A percentile compares a stretch with the other conserved stretches of the same genome.
phyloP scores from a whole-genome alignment of 2,888 invertebrate species.

The Pachydiplax longipennis region DNA sequence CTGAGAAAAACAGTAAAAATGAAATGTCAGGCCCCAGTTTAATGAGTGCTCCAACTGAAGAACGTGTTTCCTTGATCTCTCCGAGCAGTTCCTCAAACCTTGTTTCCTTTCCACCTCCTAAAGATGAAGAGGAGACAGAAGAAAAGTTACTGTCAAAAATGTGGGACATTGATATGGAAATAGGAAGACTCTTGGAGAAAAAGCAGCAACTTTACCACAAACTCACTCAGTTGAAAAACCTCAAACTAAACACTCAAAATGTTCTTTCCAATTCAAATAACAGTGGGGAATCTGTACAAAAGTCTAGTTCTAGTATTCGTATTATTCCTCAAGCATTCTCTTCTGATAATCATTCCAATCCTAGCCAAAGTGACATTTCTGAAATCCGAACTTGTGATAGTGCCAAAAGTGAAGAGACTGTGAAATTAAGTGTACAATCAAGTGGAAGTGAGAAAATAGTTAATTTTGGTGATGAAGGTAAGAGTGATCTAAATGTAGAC shows the following conservation, averaged over 20 bases:
- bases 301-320: neutral
- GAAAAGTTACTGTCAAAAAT: conserved; percentile 61
- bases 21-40: too few relatives aligned
- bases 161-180: conserved; percentile 68
- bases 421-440: neutral
- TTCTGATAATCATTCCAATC: neutral
- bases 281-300: neutral
- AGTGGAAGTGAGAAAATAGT: neutral
- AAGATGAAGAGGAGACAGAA: neutral
- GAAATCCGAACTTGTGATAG: neutral
- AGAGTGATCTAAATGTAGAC: neutral
- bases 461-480: neutral
- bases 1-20: too few relatives aligned
- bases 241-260: neutral
- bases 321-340: neutral
- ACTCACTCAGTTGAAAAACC: neutral
- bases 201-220: conserved; percentile 35
- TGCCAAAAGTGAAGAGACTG: neutral
- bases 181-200: neutral
- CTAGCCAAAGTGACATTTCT: too few relatives aligned
- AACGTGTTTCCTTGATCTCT: too few relatives aligned
- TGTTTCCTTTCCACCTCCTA: neutral
- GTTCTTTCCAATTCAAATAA: neutral
- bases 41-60: too few relatives aligned
- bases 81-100: too few relatives aligned